These are phyloP conservation scores for Ursus arctos DNA, from an alignment of 2,113 vertebrate genomes.

Conservation along the genomic window DNA sequence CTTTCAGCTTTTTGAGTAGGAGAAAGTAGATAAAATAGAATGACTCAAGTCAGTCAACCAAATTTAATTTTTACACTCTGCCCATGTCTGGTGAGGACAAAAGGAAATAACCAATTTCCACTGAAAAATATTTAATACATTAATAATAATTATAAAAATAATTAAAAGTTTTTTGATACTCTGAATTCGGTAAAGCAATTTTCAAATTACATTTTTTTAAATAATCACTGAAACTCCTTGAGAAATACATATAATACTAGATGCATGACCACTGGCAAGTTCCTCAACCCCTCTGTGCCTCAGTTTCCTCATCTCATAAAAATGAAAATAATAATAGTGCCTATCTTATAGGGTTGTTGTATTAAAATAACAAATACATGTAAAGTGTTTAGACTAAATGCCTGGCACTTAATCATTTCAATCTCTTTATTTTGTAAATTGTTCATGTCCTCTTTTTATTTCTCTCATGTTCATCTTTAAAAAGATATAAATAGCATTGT, in stretches of 20 bases:
- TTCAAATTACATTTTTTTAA: slow-evolving; percentile 40
- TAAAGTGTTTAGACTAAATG: slow-evolving; percentile 28
- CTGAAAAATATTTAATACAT: slow-evolving; percentile 26
- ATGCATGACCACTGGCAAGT: background rate
- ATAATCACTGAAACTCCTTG: slow-evolving; percentile 19
- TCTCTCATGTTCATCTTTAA: background rate
- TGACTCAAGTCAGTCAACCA: background rate
- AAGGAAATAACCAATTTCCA: background rate
- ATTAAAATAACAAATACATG: background rate
- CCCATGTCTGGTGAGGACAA: background rate
- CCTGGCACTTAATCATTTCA: background rate
- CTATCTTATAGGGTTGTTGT: background rate
- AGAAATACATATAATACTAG: slow-evolving; percentile 13
- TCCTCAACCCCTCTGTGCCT: background rate
- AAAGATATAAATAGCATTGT: background rate
- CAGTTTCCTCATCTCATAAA: background rate
- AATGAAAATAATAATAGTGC: slow-evolving; percentile 40
- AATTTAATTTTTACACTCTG: slow-evolving; percentile 37
- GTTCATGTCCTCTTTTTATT: background rate
- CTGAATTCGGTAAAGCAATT: background rate
- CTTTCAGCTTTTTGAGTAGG: slow-evolving; percentile 39
- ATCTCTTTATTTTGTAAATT: slow-evolving; percentile 1
- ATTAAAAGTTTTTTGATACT: background rate
- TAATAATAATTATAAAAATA: background rate
- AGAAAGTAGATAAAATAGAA: slow-evolving; percentile 42